These are phyloP conservation scores for Melanophora roralis DNA, from an alignment of 2,888 invertebrate genomes.

Conservation along the genomic window DNA sequence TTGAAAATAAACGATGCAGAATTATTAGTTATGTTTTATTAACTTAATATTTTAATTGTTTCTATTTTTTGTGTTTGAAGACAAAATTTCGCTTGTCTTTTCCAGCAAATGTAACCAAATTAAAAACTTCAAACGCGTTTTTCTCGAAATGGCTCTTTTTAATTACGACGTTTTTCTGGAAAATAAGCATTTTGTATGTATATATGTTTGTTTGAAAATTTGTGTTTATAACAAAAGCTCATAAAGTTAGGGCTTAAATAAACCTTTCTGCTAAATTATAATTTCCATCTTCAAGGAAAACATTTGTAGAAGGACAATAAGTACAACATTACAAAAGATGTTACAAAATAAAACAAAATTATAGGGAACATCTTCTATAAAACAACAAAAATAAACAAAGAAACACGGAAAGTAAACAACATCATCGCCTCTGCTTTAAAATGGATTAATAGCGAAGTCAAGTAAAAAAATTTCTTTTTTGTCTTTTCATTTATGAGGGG, in stretches of 20 bases:
- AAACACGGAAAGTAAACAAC: neutral
- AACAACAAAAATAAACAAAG: neutral
- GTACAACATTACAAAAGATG: neutral
- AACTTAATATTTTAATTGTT: too few species aligned
- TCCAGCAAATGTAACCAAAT: too few species aligned
- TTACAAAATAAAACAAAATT: too few species aligned
- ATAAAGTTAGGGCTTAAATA: constrained; percentile 51
- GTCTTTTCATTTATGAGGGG: neutral
- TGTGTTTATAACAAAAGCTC: constrained; percentile 32
- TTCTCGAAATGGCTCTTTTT: too few species aligned
- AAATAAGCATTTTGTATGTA: too few species aligned
- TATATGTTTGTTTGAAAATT: constrained; percentile 16
- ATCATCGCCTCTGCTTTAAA: constrained; percentile 2
- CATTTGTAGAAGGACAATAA: neutral
- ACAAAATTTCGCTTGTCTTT: too few species aligned
- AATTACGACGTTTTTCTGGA: too few species aligned
- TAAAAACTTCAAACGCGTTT: too few species aligned
- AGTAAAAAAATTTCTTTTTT: constrained; percentile 28
- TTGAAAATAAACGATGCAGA: too few species aligned
- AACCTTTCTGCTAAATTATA: constrained; percentile 54
- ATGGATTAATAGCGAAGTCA: constrained; percentile 22
- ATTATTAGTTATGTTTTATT: too few species aligned
- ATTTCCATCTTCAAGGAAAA: constrained; percentile 28
- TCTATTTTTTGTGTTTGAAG: too few species aligned
- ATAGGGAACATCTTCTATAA: neutral